These are phyloP conservation scores for Alaudala cheleensis DNA, from an alignment of 2,113 vertebrate genomes.

Conservation along the genomic window DNA sequence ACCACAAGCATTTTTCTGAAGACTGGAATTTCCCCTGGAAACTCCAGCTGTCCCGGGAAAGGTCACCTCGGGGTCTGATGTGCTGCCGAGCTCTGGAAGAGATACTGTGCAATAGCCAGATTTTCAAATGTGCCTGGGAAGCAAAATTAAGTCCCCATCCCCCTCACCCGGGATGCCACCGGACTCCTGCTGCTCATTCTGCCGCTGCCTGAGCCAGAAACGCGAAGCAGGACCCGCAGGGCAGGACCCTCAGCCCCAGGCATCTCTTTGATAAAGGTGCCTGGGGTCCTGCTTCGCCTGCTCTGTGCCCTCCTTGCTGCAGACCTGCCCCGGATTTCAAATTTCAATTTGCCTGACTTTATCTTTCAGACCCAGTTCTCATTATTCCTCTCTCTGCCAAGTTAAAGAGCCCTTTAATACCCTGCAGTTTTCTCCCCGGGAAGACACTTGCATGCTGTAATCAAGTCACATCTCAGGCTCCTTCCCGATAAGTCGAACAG, in stretches of 20 bases:
- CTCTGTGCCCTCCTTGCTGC: not conserved
- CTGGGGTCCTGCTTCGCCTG: not conserved
- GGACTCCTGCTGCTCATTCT: not conserved
- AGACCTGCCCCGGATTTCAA: not conserved
- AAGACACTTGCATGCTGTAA: not conserved
- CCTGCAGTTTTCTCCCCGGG: constrained; percentile 31
- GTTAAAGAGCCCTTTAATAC: constrained; percentile 9
- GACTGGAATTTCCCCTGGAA: not conserved
- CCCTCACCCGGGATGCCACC: not conserved
- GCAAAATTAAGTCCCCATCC: not conserved
- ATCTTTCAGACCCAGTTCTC: not conserved
- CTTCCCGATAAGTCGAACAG: not conserved
- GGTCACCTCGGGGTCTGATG: not conserved
- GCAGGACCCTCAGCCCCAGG: rapidly evolving
- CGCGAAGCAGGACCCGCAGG: not conserved
- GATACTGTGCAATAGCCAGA: not conserved
- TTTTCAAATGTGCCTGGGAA: not conserved
- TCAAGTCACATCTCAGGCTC: constrained; percentile 52
- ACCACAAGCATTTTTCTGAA: not conserved
- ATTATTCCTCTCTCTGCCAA: not conserved
- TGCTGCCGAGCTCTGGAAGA: not conserved
- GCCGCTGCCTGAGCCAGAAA: not conserved
- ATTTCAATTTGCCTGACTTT: not conserved
- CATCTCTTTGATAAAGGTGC: not conserved
- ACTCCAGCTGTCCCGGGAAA: not conserved